Percentiles rank a stretch among this genome's conserved stretches.
phyloP scores from a whole-genome alignment of 1,140 invertebrate species.

The Caenorhabditis tropicalis region DNA sequence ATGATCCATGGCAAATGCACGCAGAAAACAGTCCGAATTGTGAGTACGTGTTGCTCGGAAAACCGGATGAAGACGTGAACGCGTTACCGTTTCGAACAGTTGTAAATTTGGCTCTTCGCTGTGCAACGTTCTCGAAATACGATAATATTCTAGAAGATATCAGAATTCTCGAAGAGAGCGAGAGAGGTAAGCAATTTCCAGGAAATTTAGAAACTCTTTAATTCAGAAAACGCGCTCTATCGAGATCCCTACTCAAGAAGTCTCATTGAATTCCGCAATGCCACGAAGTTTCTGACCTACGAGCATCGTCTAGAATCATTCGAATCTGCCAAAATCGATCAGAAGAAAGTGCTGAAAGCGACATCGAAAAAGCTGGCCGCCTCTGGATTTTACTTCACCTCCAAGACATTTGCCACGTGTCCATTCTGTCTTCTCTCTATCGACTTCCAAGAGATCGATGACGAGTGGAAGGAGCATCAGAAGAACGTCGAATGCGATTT shows the following conservation, averaged over 20 bases:
- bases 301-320: too few species aligned
- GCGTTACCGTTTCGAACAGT: background rate
- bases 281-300: too few species aligned
- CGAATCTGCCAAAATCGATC: too few species aligned
- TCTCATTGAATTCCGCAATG: too few species aligned
- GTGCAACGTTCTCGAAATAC: background rate
- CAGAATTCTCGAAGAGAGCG: background rate
- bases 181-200: too few species aligned
- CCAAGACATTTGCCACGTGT: background rate
- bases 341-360: too few species aligned
- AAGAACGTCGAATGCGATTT: constrained; percentile 5
- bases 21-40: background rate
- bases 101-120: background rate
- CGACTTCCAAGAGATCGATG: background rate
- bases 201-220: too few species aligned
- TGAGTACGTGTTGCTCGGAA: background rate
- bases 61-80: background rate
- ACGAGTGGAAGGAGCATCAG: constrained; percentile 32
- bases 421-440: background rate
- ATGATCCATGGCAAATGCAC: constrained; percentile 10
- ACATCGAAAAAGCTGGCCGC: background rate
- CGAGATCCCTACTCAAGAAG: too few species aligned
- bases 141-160: background rate
- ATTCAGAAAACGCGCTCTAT: too few species aligned
- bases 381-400: background rate